Base-by-base conservation (phyloP, 53 echinoderm and acorn worm species). In the Apostichopus leukothele region DNA sequence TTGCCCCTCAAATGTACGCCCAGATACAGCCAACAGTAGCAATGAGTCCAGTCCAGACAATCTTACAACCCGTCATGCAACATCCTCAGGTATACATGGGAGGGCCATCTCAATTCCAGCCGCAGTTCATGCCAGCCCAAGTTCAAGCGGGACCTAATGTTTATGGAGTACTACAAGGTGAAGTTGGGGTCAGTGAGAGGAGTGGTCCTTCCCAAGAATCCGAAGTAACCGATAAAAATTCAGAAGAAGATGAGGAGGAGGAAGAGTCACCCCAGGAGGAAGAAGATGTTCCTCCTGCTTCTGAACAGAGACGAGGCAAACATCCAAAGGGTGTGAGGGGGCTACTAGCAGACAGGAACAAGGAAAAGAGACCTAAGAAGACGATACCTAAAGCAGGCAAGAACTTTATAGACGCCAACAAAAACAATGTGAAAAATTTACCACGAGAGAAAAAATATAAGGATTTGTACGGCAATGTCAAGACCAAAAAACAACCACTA, bases 381-480 rank as follows among this genome's bases (percentile, higher is more conserved):
- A 87, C 74, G 21, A 52, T 11, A 8, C 16, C 53, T 1, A 87
- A 87, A 75, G 9, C 18, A 4, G 50, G 51, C 18, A 89, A 78
- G 78, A 89, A 78, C 20, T 89, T 76, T 23, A 89, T 89, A 4
- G 89, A 89, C 60, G 89, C 89, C 20, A 78, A 89, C 61, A 89
- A 50, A 52, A 89, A 78, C 67, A 89, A 89, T 78, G 89, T 89
- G 6, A 89, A 78, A 13, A 89, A 87, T 53, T 1, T 53, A 16
- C 90, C 93, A 7, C 91, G 92, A 9, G 80, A 89, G 23, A 94
- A 76, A 76, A 91, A 76, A 66, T 96, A 95, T 63, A 68, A 76
- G 13, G 91, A 96, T 7, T 88, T 81, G 26, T 90, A 90, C 57
- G 11, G 60, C 50, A 88, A 89, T 51, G 89, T 90, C 67, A 93